Conservation (phyloP, 2,797 vertebrate genomes). For the Peromyscus nudipes region DNA sequence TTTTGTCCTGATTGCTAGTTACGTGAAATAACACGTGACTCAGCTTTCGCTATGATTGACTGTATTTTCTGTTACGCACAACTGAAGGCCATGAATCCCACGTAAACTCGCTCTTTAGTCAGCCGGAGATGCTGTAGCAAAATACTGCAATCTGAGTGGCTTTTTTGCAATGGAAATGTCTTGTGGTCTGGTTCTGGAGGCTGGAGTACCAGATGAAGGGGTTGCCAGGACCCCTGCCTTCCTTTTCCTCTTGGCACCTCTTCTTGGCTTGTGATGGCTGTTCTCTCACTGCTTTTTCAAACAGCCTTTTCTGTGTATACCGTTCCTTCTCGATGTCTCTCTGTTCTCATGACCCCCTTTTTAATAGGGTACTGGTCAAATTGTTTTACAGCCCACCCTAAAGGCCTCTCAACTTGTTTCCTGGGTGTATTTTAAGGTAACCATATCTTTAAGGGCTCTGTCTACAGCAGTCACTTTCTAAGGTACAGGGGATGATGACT, state of each 20-base stretch:
- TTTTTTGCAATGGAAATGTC: neutral
- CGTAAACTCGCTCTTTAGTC: neutral
- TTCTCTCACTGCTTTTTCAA: neutral
- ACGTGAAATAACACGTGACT: neutral
- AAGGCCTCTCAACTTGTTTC: too few species aligned
- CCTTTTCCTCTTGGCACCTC: neutral
- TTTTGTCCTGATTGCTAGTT: conserved; percentile 3
- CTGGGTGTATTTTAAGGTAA: conserved; percentile 8
- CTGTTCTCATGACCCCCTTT: neutral
- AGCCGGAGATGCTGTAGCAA: neutral
- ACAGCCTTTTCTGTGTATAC: accelerated
- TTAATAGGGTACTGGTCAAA: neutral
- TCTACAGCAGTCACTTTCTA: neutral
- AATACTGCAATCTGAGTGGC: neutral
- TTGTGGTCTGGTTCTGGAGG: neutral
- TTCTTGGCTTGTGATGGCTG: neutral
- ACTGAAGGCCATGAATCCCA: neutral
- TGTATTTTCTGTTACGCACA: neutral
- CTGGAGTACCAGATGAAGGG: too few species aligned
- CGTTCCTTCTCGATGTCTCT: neutral
- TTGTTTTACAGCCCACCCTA: neutral
- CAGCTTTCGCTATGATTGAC: neutral
- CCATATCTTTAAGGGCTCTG: neutral
- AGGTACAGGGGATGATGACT: neutral
- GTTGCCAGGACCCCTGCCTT: neutral